These are phyloP conservation scores for Diadumene lineata DNA, from an alignment of 92 coral and sea anemone genomes.

Conservation along the genomic window DNA sequence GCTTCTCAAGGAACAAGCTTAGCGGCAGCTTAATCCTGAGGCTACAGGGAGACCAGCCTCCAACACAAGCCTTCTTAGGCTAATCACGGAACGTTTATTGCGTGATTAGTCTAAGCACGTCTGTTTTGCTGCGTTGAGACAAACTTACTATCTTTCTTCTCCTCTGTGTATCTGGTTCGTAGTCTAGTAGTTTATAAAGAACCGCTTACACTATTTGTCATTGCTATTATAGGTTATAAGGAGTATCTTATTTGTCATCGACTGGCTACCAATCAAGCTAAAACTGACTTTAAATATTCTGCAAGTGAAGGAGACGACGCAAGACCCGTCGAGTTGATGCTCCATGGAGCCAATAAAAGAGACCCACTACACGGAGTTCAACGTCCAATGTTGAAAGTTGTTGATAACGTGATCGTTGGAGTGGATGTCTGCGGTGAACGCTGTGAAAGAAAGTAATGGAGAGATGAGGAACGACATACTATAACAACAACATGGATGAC, in stretches of 20 bases:
- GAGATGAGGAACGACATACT: not conserved
- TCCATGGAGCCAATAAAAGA: slow-evolving; percentile 49
- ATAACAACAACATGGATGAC: not conserved
- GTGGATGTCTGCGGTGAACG: slow-evolving; percentile 64
- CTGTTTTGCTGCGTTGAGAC: too few relatives aligned
- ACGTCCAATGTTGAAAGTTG: slow-evolving; percentile 51
- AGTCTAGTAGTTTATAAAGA: too few relatives aligned
- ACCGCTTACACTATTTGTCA: not conserved
- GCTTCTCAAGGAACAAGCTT: too few relatives aligned
- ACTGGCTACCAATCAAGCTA: slow-evolving; percentile 25
- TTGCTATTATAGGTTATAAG: slow-evolving; percentile 39
- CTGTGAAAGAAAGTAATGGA: slow-evolving; percentile 40
- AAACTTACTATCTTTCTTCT: too few relatives aligned
- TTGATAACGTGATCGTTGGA: slow-evolving; percentile 38
- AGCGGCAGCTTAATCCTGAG: too few relatives aligned
- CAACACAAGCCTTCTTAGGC: too few relatives aligned
- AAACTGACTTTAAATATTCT: slow-evolving; percentile 50
- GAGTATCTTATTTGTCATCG: slow-evolving; percentile 62
- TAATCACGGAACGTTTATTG: too few relatives aligned
- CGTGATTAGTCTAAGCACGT: too few relatives aligned
- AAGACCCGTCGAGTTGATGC: slow-evolving; percentile 41
- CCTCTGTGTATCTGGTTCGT: too few relatives aligned
- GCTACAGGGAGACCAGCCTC: too few relatives aligned
- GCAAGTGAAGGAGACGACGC: slow-evolving; percentile 49
- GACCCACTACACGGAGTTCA: slow-evolving; percentile 65